Base-by-base conservation (phyloP, 2,888 invertebrate species). In the Tinea pellionella region DNA sequence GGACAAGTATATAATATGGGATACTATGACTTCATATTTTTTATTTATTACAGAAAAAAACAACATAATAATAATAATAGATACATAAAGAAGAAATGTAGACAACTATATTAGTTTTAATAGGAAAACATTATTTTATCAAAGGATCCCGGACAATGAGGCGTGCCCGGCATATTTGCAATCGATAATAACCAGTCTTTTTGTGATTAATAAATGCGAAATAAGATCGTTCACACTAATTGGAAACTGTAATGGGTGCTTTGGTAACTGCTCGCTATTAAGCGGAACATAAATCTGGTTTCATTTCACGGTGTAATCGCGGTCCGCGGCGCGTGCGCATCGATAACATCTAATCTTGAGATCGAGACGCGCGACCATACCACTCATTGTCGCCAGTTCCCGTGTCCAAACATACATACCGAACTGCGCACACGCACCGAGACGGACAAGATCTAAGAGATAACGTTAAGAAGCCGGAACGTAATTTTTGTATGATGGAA, bases 331-430 rank as follows among this genome's bases (percentile, higher is more conserved):
- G 78, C 80, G 81, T 78, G 82, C 80, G 74, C 71, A 68, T 60
- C 63, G 65, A 59, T 61, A 61, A 64, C 77, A 83, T 83, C 75
- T 63, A 64, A 80, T 75, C 80, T 67, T 66, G 66, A 77, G 70
- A 80, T 79, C 62, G 65, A 64, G 73, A 32, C 78, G 78, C 76
- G 73, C 64, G 69, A 75, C 78, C 76, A 72, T 70, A 73, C 70
- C 63, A 63, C 72, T 71, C 74, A 71, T 75, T 76, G 77, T 78
- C 77, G 74, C 69, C 69, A 77, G 63, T 63, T 63, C 69, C 70
- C 76, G 71, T 78, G 80, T 81, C 79, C 74, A 81, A 81, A 81
- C 79, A 80, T 69, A 47, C 47, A 18, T 37, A 37, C 15, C 47
- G 47, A 15, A 8, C 53, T 18, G 24, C 12, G 24, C 53, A 24